phyloP scores from a whole-genome alignment of 1,140 invertebrate species.

The Bombus confusus region DNA sequence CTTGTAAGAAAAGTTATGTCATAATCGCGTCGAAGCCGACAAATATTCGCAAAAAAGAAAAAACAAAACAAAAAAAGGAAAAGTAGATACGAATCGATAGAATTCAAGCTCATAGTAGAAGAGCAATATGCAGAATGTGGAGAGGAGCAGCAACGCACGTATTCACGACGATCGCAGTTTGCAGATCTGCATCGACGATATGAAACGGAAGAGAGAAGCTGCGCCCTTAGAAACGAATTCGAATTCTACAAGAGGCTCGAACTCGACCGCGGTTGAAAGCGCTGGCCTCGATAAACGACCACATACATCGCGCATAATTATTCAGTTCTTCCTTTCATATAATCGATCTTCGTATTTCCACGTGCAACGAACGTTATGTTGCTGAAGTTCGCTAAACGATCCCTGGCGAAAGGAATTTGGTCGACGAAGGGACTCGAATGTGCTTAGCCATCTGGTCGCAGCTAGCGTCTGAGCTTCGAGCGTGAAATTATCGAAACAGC shows the following conservation, averaged over 20 bases:
- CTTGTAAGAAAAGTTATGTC: not conserved
- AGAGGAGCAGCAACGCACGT: no score
- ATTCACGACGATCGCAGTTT: not conserved
- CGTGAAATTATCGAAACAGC: constrained; percentile 36
- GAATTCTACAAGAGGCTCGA: not conserved
- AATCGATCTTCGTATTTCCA: not conserved
- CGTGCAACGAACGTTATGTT: not conserved
- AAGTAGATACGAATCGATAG: not conserved
- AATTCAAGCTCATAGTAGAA: not conserved
- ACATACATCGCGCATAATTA: not conserved
- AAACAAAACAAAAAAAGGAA: no score
- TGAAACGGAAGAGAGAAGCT: constrained; percentile 12
- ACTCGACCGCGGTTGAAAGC: constrained; percentile 17
- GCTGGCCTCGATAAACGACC: constrained; percentile 23
- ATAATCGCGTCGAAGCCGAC: no score
- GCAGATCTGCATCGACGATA: not conserved
- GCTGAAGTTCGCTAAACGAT: not conserved
- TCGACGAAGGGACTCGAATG: no score
- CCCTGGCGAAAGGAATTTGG: not conserved
- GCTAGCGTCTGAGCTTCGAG: not conserved
- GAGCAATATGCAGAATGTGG: not conserved
- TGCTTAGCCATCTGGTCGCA: not conserved
- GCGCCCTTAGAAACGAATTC: constrained; percentile 21
- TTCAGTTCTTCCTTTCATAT: not conserved
- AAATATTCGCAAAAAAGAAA: no score